Evolutionary conservation across 2,888 invertebrate species (phyloP).

Genomic region (Eupithecia subumbrata): DNA sequence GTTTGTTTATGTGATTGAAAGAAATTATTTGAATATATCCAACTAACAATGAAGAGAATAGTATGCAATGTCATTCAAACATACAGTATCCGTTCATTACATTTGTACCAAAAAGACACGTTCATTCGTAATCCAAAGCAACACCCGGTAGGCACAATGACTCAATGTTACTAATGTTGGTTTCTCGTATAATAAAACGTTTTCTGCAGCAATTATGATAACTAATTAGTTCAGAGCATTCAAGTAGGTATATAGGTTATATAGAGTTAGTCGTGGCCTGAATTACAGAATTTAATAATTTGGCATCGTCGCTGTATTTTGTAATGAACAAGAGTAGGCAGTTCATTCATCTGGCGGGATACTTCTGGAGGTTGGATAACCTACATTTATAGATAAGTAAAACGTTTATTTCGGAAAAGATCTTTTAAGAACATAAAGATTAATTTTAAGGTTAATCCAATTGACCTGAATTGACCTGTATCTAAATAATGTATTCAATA

Average conservation of each 20-base stretch:
- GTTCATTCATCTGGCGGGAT: constrained; percentile 11
- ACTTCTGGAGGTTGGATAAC: not conserved
- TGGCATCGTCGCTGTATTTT: constrained; percentile 32
- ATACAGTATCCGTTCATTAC: not conserved
- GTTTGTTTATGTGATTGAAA: not conserved
- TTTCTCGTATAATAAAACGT: not conserved
- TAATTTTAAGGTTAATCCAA: not conserved
- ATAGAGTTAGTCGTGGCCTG: constrained; percentile 16
- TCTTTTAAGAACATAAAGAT: not conserved
- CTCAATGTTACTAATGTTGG: not conserved
- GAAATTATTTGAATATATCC: not conserved
- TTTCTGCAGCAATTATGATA: constrained; percentile 8
- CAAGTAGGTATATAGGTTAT: not conserved
- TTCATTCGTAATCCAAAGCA: not conserved
- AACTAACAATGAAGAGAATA: too few relatives aligned
- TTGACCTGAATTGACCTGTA: not conserved
- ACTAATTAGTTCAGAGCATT: not conserved
- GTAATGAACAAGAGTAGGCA: constrained; percentile 4
- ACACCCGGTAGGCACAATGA: not conserved
- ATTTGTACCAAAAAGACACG: not conserved
- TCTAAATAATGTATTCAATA: too few relatives aligned
- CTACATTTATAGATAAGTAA: not conserved
- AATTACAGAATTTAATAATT: constrained; percentile 36
- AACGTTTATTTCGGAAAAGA: not conserved
- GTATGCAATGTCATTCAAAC: not conserved